Conservation (phyloP, 2,113 vertebrate species). For the Xenopus borealis region DNA sequence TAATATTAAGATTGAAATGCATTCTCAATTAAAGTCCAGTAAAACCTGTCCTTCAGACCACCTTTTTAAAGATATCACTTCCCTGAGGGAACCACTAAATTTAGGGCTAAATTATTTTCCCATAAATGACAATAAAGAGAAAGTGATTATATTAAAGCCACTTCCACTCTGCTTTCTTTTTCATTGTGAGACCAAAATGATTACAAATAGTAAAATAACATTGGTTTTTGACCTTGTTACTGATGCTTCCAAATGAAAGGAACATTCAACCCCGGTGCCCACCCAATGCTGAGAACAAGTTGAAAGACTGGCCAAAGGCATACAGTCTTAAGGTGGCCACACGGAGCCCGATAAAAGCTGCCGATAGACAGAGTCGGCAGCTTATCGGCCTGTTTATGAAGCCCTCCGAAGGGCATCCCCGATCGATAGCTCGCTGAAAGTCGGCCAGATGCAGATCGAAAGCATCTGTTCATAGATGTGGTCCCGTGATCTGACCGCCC, state of each 20-base stretch:
- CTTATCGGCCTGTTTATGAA: too few species aligned
- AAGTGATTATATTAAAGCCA: conserved; percentile 83
- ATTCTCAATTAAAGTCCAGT: conserved; percentile 85
- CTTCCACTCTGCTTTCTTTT: conserved; percentile 80
- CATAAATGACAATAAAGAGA: conserved; percentile 87
- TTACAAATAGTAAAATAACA: conserved; percentile 84
- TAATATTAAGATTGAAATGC: conserved; percentile 85
- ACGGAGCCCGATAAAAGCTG: too few species aligned
- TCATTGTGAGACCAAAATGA: conserved; percentile 76
- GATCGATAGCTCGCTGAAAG: too few species aligned
- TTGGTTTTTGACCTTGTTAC: conserved; percentile 83
- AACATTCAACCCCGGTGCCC: conserved; percentile 61
- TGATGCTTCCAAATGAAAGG: conserved; percentile 70
- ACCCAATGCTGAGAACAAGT: conserved; percentile 18
- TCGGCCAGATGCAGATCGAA: too few species aligned
- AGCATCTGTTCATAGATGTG: too few species aligned
- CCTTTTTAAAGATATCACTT: conserved; percentile 83
- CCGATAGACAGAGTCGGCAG: too few species aligned
- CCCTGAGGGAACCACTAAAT: conserved; percentile 85
- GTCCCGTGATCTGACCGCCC: too few species aligned
- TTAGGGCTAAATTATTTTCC: conserved; percentile 84
- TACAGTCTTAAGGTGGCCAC: too few species aligned
- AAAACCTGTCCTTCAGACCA: conserved; percentile 86
- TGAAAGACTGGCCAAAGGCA: too few species aligned
- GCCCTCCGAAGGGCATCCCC: too few species aligned